Conservation (phyloP, 2,888 invertebrate genomes). For the Clitarchus hookeri region DNA sequence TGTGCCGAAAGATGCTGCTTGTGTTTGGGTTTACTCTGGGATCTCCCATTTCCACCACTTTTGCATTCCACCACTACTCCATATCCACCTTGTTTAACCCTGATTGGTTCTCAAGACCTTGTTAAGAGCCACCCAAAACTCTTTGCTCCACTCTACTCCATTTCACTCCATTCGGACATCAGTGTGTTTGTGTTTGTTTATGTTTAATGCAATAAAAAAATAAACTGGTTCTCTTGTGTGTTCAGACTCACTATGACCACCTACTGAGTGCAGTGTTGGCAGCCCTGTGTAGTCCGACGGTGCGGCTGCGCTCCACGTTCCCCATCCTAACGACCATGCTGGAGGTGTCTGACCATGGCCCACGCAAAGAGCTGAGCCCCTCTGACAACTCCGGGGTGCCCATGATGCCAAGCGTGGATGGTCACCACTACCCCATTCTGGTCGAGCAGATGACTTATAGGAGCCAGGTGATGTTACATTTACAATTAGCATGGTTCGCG, state of each 20-base stretch:
- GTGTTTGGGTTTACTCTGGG: too few species aligned
- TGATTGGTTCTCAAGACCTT: too few species aligned
- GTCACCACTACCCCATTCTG: constrained; percentile 74
- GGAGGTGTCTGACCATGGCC: constrained; percentile 55
- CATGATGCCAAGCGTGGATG: constrained; percentile 69
- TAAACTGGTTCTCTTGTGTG: neutral
- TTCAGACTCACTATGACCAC: constrained; percentile 55
- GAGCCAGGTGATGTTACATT: constrained; percentile 52
- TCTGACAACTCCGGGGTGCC: constrained; percentile 71
- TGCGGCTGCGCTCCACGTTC: constrained; percentile 74
- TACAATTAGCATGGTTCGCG: too few species aligned
- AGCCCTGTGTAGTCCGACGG: constrained; percentile 79
- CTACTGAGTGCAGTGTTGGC: constrained; percentile 80
- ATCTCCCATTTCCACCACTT: too few species aligned
- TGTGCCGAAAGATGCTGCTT: too few species aligned
- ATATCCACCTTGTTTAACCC: too few species aligned
- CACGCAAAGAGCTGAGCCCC: constrained; percentile 64
- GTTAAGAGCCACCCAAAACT: too few species aligned
- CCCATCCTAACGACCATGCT: constrained; percentile 64
- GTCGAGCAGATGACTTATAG: constrained; percentile 79
- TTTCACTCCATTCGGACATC: neutral
- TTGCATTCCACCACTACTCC: too few species aligned
- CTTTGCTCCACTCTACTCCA: neutral
- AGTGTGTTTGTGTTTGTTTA: neutral
- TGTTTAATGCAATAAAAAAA: neutral